Evolutionary conservation across 2,888 invertebrate species (phyloP).

Genomic region (Epirrhoe alternata): DNA sequence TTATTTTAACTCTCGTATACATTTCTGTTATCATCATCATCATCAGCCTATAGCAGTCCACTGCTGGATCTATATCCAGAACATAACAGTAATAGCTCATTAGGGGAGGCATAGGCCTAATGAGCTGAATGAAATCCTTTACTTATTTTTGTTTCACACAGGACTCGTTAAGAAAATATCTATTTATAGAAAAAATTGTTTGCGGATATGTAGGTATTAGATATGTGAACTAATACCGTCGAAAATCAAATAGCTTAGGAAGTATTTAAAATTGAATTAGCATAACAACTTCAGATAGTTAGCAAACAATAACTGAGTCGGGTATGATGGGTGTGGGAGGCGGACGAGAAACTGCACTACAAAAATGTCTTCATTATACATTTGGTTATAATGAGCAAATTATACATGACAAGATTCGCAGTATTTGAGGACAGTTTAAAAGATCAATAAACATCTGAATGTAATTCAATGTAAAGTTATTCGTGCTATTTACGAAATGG

Average conservation of each 20-base stretch:
- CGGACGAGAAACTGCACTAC: slow-evolving; percentile 43
- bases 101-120: too few relatives aligned
- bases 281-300: slow-evolving; percentile 46
- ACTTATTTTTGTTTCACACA: too few relatives aligned
- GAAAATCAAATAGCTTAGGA: neutral
- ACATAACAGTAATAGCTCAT: too few relatives aligned
- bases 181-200: too few relatives aligned
- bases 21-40: too few relatives aligned
- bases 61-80: too few relatives aligned
- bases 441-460: neutral
- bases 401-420: slow-evolving; percentile 3
- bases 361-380: slow-evolving; percentile 44
- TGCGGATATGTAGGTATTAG: too few relatives aligned
- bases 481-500: neutral
- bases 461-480: neutral
- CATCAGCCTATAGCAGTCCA: too few relatives aligned
- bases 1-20: neutral
- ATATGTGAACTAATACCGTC: neutral
- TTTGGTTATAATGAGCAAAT: slow-evolving; percentile 35
- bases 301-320: slow-evolving; percentile 53
- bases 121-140: too few relatives aligned
- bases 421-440: neutral
- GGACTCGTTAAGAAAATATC: too few relatives aligned
- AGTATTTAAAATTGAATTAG: slow-evolving; percentile 39
- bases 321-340: slow-evolving; percentile 41